These are phyloP conservation scores for Harpalus rufipes DNA, from an alignment of 2,888 invertebrate species.

Conservation along the genomic window DNA sequence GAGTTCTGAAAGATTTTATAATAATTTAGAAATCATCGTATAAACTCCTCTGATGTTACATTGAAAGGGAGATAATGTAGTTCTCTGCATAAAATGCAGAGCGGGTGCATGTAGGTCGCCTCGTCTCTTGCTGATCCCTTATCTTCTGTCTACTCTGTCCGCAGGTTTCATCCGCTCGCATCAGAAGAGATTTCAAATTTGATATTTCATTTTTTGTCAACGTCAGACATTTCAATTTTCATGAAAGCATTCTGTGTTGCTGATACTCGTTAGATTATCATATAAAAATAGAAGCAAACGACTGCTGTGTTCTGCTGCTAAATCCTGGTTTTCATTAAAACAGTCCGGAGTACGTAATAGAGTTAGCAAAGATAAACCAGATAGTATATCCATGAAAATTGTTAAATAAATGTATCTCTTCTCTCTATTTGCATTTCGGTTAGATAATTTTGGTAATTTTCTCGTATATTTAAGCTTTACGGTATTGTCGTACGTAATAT, in stretches of 20 bases:
- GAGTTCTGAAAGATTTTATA: too few species aligned
- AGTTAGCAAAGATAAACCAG: neutral
- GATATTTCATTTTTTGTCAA: constrained; percentile 46
- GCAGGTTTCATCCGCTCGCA: constrained; percentile 32
- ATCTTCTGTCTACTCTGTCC: constrained; percentile 35
- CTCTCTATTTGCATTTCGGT: neutral
- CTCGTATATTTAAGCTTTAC: neutral
- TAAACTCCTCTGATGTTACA: neutral
- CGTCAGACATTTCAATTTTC: constrained; percentile 35
- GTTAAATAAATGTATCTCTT: neutral
- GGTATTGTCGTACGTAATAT: too few species aligned
- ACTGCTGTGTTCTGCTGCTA: neutral
- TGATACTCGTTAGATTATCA: neutral
- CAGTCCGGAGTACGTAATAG: neutral
- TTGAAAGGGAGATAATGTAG: neutral
- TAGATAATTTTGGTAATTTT: too few species aligned
- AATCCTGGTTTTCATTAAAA: constrained; percentile 2
- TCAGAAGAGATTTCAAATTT: constrained; percentile 36
- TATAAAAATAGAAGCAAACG: neutral
- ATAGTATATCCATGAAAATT: neutral
- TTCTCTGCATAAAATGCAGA: constrained; percentile 29
- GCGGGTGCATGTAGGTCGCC: constrained; percentile 30
- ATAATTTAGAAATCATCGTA: too few species aligned
- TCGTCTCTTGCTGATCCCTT: constrained; percentile 17
- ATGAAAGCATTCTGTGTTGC: constrained; percentile 23